A percentile compares a stretch with the other conserved stretches of the same genome.
These are phyloP conservation scores for Burhinus bistriatus DNA, from an alignment of 2,113 vertebrate genomes.

Conservation along the genomic window DNA sequence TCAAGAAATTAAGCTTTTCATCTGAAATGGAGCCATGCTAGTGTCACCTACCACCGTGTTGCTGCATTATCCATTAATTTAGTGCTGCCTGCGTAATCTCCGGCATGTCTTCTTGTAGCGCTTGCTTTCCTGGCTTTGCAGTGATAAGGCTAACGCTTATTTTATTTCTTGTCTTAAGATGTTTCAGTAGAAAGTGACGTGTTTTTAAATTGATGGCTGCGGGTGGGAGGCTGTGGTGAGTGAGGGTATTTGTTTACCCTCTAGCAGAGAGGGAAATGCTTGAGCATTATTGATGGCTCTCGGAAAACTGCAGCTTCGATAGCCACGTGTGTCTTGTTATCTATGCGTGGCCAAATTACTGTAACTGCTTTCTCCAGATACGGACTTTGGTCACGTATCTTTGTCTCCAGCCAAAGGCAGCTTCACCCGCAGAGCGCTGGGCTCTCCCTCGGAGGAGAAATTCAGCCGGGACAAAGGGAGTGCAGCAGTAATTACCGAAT, in stretches of 20 bases:
- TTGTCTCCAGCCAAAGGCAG: background rate
- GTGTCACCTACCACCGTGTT: rapidly evolving
- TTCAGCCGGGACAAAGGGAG: background rate
- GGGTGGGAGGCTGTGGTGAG: background rate
- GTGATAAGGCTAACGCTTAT: background rate
- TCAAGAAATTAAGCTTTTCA: background rate
- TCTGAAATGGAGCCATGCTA: rapidly evolving
- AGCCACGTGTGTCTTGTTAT: background rate
- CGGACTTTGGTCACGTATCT: background rate
- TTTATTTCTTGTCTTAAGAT: background rate
- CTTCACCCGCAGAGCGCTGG: rapidly evolving
- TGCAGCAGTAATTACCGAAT: too few relatives aligned
- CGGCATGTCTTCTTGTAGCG: rapidly evolving
- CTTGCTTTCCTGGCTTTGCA: background rate
- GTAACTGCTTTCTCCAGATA: background rate
- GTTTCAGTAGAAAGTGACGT: rapidly evolving
- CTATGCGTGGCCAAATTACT: background rate
- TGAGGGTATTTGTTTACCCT: rapidly evolving
- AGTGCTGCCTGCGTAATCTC: background rate
- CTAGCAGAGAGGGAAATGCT: background rate
- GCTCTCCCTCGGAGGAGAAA: background rate
- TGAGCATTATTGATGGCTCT: background rate
- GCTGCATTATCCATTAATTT: rapidly evolving
- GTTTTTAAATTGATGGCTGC: rapidly evolving
- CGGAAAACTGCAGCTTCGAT: background rate